Evolutionary conservation across 1,140 invertebrate species (phyloP), one percentile per base, ranked within the genome.

Genomic region (Pseudomyrmex cubaensis): DNA sequence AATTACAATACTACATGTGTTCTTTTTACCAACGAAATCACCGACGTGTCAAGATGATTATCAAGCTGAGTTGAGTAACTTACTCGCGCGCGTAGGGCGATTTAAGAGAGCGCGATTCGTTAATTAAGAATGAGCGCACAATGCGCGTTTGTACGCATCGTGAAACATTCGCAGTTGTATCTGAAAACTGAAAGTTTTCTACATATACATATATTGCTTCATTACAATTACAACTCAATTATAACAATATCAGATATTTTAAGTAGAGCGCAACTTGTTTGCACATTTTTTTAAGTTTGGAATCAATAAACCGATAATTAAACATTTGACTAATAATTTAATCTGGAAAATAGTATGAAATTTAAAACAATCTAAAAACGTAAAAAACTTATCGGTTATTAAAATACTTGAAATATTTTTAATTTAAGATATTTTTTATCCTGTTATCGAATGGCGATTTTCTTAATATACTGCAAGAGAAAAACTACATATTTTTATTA

Each of bases 101-200:
- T 17, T 54, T 46, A 50, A 66, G 10, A 64, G 35, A 63, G 59
- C 59, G 46, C 17, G 12, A 76, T 54, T 54, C 46, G 59, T 69
- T 85, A 85, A 86, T 86, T 86, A 82, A 72, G 22, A 56, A 35
- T 70, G 17, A 62, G 59, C 8, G 35, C 17, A 72, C 75, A 83
- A 17, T 17, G 9, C 35, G 35, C 35, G 35, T 35, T 35, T 35
- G 35, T 20, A n/a, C 57, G n/a, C n/a, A 15, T 15, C 25, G 10
- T 10, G 22, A 66, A 8, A 66, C 74, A 76, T 76, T 66, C 9
- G 10, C n/a, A 12, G 17, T 20, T 50, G 17, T 25, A 20, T 17
- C 15, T 46, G 13, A 0, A 10, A 25, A 17, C 12, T 66, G 48
- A 76, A 76, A 66, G 2, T 66, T 52, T 9, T 46, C 46, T 66